A percentile compares a stretch with the other conserved stretches of the same genome.
Conservation (phyloP, 2,888 invertebrate genomes). For the Rhagophthalmus giganteus region DNA sequence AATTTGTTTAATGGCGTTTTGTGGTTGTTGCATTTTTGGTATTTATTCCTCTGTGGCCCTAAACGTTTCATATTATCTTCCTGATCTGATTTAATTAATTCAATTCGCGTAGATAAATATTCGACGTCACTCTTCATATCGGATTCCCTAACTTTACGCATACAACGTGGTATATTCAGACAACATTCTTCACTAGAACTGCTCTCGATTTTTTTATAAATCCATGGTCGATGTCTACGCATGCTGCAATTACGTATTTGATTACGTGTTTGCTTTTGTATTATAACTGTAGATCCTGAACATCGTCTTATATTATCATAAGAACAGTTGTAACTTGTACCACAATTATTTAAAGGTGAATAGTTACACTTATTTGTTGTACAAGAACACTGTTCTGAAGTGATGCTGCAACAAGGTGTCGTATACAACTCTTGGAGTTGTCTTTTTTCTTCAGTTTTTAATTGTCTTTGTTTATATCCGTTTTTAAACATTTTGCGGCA, state of each 20-base stretch:
- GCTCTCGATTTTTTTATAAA: conserved; percentile 15
- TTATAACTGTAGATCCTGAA: conserved; percentile 6
- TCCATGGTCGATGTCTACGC: conserved; percentile 7
- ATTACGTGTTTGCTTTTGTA: conserved; percentile 8
- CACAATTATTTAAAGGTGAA: too few species aligned
- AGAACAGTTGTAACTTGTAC: conserved; percentile 2
- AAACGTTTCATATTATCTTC: too few species aligned
- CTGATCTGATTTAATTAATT: conserved; percentile 11
- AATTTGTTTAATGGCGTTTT: too few species aligned
- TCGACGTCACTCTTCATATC: conserved; percentile 17
- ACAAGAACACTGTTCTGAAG: too few species aligned
- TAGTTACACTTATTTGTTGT: too few species aligned
- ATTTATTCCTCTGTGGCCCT: too few species aligned
- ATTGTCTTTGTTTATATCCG: background rate
- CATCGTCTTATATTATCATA: background rate
- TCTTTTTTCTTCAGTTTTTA: conserved; percentile 9
- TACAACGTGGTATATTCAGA: background rate
- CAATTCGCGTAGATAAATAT: conserved; percentile 11
- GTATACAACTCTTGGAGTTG: conserved; percentile 18
- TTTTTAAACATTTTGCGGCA: conserved; percentile 7
- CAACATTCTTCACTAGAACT: conserved; percentile 16
- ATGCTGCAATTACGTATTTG: conserved; percentile 3
- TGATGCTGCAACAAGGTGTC: conserved; percentile 19
- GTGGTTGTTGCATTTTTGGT: too few species aligned
- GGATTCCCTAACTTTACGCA: too few species aligned